These are phyloP conservation scores for Polietes domitor DNA, from an alignment of 2,888 invertebrate genomes.

Conservation along the genomic window DNA sequence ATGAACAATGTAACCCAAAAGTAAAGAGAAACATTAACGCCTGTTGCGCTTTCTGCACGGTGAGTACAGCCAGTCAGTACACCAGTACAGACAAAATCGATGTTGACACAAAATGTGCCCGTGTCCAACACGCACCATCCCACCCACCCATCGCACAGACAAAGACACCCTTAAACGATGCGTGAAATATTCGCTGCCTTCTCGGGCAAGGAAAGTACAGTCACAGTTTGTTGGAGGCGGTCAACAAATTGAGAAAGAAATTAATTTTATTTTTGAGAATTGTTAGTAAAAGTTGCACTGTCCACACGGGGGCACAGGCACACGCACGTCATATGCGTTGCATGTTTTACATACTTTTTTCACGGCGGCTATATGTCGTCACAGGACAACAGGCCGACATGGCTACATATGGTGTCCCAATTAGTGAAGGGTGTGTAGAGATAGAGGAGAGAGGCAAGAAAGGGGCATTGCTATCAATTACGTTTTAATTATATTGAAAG, in stretches of 20 bases:
- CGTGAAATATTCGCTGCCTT: conserved; percentile 19
- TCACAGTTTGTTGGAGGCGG: not conserved
- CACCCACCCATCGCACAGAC: not conserved
- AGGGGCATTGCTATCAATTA: no score
- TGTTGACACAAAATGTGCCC: conserved; percentile 14
- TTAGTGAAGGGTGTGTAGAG: not conserved
- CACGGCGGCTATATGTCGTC: no score
- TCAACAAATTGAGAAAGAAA: not conserved
- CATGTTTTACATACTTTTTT: not conserved
- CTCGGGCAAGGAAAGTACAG: not conserved
- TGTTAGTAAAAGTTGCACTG: not conserved
- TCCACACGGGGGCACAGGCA: not conserved
- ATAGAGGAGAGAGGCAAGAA: no score
- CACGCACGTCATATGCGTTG: conserved; percentile 2
- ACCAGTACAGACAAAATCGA: conserved; percentile 22
- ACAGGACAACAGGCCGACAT: not conserved
- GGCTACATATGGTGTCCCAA: not conserved
- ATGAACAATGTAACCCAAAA: not conserved
- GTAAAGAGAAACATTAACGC: conserved; percentile 1
- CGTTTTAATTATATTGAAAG: no score
- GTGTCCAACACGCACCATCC: not conserved
- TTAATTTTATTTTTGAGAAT: not conserved
- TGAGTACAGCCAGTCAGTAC: not conserved
- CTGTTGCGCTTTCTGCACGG: conserved; percentile 3
- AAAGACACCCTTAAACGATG: conserved; percentile 25